These are phyloP conservation scores for Mercenaria mercenaria DNA, from an alignment of 1,140 invertebrate species.

Conservation along the genomic window DNA sequence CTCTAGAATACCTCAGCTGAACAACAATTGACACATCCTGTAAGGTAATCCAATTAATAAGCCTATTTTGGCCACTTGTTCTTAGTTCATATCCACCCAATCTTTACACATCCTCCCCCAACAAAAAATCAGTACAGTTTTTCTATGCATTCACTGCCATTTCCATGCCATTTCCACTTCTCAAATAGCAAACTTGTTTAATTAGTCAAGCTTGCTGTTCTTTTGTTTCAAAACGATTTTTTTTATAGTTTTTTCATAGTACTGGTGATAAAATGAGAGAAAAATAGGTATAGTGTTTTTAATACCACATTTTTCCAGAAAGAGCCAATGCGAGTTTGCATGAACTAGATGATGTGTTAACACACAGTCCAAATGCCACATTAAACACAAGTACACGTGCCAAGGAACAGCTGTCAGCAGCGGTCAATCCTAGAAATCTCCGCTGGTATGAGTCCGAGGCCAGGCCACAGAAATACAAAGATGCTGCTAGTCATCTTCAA, in stretches of 20 bases:
- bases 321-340: constrained; percentile 67
- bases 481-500: constrained; percentile 51
- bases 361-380: constrained; percentile 48
- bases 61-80: too few relatives aligned
- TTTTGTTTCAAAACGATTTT: background rate
- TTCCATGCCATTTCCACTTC: background rate
- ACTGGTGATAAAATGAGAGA: background rate
- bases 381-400: constrained; percentile 50
- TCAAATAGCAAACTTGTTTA: background rate
- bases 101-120: too few relatives aligned
- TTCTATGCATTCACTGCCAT: background rate
- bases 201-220: background rate
- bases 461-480: constrained; percentile 62
- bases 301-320: constrained; percentile 20
- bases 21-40: too few relatives aligned
- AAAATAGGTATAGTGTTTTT: background rate
- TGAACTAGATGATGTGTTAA: constrained; percentile 51
- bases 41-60: too few relatives aligned
- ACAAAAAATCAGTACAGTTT: too few relatives aligned
- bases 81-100: too few relatives aligned
- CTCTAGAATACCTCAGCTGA: too few relatives aligned
- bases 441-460: constrained; percentile 59
- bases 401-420: constrained; percentile 57
- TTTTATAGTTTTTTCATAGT: too few relatives aligned
- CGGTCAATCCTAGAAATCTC: constrained; percentile 57